These are phyloP conservation scores for Vanessa atalanta DNA, from an alignment of 1,140 invertebrate species.

Conservation along the genomic window DNA sequence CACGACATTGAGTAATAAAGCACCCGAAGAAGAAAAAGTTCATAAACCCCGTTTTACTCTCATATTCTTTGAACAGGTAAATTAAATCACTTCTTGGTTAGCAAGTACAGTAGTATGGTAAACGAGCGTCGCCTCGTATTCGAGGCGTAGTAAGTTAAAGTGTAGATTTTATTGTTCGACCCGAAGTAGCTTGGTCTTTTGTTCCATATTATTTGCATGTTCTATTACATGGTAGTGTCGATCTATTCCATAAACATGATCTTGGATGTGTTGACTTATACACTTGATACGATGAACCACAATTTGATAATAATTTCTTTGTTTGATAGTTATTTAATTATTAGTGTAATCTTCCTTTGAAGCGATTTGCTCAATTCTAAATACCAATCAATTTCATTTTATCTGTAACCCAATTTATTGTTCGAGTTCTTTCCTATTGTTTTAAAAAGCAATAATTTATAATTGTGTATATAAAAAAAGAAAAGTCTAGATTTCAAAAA, in stretches of 20 bases:
- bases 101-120: background rate
- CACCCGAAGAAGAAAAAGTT: no score
- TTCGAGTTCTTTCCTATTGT: no score
- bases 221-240: conserved; percentile 37
- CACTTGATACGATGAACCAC: background rate
- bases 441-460: no score
- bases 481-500: no score
- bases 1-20: no score
- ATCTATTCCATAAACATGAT: conserved; percentile 39
- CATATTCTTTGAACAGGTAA: background rate
- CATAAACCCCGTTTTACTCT: no score
- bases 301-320: background rate
- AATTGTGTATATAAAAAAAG: no score
- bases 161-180: conserved; percentile 53
- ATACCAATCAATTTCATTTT: no score
- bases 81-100: background rate
- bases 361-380: no score
- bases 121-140: conserved; percentile 11
- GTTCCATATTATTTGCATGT: conserved; percentile 42
- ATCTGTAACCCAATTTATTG: no score
- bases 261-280: conserved; percentile 9
- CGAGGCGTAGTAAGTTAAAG: conserved; percentile 46
- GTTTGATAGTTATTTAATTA: no score
- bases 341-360: no score
- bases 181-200: conserved; percentile 30